Base-by-base conservation (phyloP, 2,888 invertebrate species). In the Octonoba sinensis region DNA sequence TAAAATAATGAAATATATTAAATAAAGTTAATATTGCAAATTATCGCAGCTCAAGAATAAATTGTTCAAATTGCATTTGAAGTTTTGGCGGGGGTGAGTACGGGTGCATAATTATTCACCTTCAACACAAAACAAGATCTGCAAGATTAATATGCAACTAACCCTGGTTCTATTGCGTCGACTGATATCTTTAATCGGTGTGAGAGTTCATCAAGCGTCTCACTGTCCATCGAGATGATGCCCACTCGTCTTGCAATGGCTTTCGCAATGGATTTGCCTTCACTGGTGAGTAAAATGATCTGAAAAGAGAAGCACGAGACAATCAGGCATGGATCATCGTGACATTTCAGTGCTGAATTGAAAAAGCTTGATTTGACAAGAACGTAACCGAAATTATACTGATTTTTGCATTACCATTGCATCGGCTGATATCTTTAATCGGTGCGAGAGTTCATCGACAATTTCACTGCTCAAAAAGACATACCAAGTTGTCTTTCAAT, bases 211-310 rank as follows among this genome's bases (percentile, higher is more conserved):
- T 72, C 56, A 15, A 24, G 66, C 3, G 78, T 78, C 18, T 71
- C 57, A 18, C 51, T 51, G 13, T 20, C 13, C 3, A 16, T n/a
- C 0, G 57, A 56, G 12, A 78, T 71, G 2, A 78, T 71, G 15
- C 78, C 78, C 12, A 71, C 65, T 59, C 49, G 22, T 22, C 65
- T 47, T 0, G 78, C 78, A 0, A 65, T 16, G 1, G 20, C 44
- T 60, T 71, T 47, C 1, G 65, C 64, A 11, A 44, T 18, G 4
- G 51, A 44, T 0, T 49, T 36, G 20, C 88, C 20, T 84, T 89
- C 46, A 87, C 88, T 84, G 82, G 92, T 85, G 88, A 94, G 6
- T 87, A 69, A 24, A 20, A 62, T 24, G 6, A 76, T 62, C 76
- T 76, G 27, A n/a, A 54, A 44, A 6, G 3, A 36, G 36, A 36